Evolutionary conservation across 2,797 vertebrate genomes (phyloP), one percentile per base, ranked within the genome.

Genomic region (Enteromius radiatus): DNA sequence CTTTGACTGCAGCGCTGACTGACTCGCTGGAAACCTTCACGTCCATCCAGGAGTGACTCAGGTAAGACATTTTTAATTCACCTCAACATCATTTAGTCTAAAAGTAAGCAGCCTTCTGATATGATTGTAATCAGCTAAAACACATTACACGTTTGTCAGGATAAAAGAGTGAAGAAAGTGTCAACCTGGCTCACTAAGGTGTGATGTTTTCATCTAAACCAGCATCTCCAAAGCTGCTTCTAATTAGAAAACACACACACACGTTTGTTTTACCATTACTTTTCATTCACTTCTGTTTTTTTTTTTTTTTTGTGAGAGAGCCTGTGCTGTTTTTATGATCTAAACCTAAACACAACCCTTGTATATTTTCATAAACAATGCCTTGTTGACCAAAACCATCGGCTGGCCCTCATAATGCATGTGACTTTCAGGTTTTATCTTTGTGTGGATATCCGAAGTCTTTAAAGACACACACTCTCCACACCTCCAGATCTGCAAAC

Each of bases 11-110:
- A 80, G 54, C 26, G 54, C 28, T 43, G 49, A 76, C 28, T 14
- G 49, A 52, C 77, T 79, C 45, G 21, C 76, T 19, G 76, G 9
- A 59, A 69, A 61, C 52, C 52, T 43, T 65, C 43, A 84, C 45
- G 47, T 64, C 64, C 14, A 14, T 82, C 19, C 23, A 43, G 21
- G 43, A 79, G 78, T 1, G 45, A 70, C 59, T 73, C 63, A 82
- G 85, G 85, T 86, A 82, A 86, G 85, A 82, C n/a, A 31, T 14
- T 49, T 64, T 31, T 63, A 71, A 33, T 52, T 68, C 26, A 47
- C 67, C 45, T 70, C 6, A 15, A 47, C 36, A 23, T 43, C 6
- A 19, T 45, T 43, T 21, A 5, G 1, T 49, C 2, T 31, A 7
- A 75, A 84, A 74, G 26, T 78, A 67, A 49, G 28, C 14, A 0